phyloP scores from a whole-genome alignment of 2,797 vertebrate genomes.

The Pagetopsis macropterus region DNA sequence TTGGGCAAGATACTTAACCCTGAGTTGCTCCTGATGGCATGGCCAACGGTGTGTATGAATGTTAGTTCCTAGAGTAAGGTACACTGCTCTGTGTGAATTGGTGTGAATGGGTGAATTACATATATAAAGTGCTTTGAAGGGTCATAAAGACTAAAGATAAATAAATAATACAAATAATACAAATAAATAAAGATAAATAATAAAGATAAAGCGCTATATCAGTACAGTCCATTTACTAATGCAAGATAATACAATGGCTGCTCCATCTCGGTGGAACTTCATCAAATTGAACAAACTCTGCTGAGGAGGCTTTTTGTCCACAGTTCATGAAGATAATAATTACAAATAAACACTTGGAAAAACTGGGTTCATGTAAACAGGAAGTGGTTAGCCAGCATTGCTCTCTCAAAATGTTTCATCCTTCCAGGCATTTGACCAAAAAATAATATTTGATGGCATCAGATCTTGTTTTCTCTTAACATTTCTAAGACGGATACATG shows the following conservation, averaged over 20 bases:
- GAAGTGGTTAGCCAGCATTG: neutral
- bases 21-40: too few species aligned
- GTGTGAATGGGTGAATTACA: too few species aligned
- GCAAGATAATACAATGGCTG: neutral
- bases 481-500: neutral
- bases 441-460: neutral
- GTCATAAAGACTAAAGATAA: too few species aligned
- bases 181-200: too few species aligned
- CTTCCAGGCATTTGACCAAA: neutral
- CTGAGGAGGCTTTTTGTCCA: slow-evolving; percentile 22
- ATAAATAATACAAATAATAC: too few species aligned
- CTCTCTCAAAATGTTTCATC: neutral
- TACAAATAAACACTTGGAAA: slow-evolving; percentile 12
- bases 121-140: too few species aligned
- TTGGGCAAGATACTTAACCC: too few species aligned
- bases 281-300: slow-evolving; percentile 8
- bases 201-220: too few species aligned
- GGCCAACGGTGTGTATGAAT: too few species aligned
- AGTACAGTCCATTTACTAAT: neutral
- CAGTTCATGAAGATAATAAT: slow-evolving; percentile 32
- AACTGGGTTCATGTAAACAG: slow-evolving; percentile 1
- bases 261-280: neutral
- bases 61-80: too few species aligned
- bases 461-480: neutral
- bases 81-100: too few species aligned